Evolutionary conservation across 23 tunicate genomes (phyloP), one percentile per base, ranked within the genome.

Genomic region (Diplosoma virens): DNA sequence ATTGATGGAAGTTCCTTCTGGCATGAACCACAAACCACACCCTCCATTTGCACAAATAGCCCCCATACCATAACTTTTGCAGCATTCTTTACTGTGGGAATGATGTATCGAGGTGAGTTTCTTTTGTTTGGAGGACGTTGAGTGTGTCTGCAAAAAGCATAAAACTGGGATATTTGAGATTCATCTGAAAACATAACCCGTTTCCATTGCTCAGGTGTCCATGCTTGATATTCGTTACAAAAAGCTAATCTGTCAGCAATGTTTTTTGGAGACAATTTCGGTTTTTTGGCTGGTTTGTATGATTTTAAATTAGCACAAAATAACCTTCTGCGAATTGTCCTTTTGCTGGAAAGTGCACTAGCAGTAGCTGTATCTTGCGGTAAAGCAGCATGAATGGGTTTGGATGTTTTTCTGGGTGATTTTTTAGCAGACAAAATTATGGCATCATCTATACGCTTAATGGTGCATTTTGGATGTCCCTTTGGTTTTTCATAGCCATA

Each of bases 121-220:
- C 50, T 41, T 41, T 41, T 41, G 50, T 41, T 41, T 41, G 50
- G 50, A 41, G 50, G 50, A 41, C 50, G 50, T 41, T 41, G 50
- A 41, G 14, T 14, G 50, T 41, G 50, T 41, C 50, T 41, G 50
- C 14, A 41, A 58, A 23, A 58, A 58, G 26, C 25, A n/a, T n/a
- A n/a, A n/a, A n/a, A n/a, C n/a, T n/a, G n/a, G n/a, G n/a, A n/a
- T n/a, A n/a, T n/a, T n/a, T 58, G 65, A 23, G 25, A n/a, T 58
- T 58, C 65, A 58, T 58, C 65, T n/a, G 65, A 58, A 23, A 58
- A 58, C 24, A 58, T 58, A 58, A n/a, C 65, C 65, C 65, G 24
- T 58, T 58, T 58, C 65, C 65, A 58, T 20, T 58, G 25, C 65
- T 58, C 65, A 58, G 65, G 26, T 58, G 65, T 58, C 65, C 65